phyloP scores from a whole-genome alignment of 1,140 invertebrate genomes.

The Zelostemma sp. region DNA sequence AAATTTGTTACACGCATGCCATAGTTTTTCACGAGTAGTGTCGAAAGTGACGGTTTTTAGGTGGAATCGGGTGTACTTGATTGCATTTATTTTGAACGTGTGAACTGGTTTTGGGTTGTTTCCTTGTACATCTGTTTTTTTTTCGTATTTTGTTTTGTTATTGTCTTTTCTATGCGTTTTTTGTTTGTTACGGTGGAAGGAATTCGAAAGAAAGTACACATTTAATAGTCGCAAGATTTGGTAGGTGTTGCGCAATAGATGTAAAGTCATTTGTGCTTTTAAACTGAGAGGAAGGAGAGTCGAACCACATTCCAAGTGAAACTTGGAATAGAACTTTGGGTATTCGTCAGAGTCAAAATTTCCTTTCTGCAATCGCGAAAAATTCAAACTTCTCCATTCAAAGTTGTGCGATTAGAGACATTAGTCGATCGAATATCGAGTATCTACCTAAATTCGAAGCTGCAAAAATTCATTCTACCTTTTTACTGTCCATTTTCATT shows the following conservation, averaged over 20 bases:
- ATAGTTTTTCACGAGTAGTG: constrained; percentile 20
- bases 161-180: constrained; percentile 31
- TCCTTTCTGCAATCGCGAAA: constrained; percentile 32
- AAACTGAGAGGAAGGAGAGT: constrained; percentile 71
- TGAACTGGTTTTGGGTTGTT: constrained; percentile 53
- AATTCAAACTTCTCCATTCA: constrained; percentile 8
- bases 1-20: constrained; percentile 33
- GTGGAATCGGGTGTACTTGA: constrained; percentile 40
- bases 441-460: constrained; percentile 10
- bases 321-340: constrained; percentile 44
- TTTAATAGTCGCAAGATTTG: constrained; percentile 33
- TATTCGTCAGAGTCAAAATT: constrained; percentile 33
- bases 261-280: constrained; percentile 56
- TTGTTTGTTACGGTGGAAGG: constrained; percentile 49
- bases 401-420: constrained; percentile 36
- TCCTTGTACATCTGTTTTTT: constrained; percentile 24
- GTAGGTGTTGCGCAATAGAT: constrained; percentile 51
- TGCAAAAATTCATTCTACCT: constrained; percentile 2
- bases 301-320: constrained; percentile 56
- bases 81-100: constrained; percentile 50
- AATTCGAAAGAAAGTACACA: constrained; percentile 35
- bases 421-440: constrained; percentile 19
- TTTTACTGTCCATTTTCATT: constrained; percentile 29
- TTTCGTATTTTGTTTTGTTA: constrained; percentile 26
- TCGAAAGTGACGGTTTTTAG: constrained; percentile 25